Evolutionary conservation across 2,888 invertebrate genomes (phyloP).

Genomic region (Eurytoma adleriae): DNA sequence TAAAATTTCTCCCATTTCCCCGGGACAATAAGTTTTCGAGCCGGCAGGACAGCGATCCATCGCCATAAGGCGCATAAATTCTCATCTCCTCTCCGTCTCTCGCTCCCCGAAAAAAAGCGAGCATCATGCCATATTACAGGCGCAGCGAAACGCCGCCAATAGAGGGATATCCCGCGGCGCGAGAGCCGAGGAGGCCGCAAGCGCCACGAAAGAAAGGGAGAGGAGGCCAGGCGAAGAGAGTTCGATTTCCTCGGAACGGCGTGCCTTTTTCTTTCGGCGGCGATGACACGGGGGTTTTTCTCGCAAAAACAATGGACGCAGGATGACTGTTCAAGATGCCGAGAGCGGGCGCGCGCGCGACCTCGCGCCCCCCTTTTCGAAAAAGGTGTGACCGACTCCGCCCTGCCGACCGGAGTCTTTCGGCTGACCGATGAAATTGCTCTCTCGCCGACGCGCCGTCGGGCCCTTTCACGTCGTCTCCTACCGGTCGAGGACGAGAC

Average conservation of each 20-base stretch:
- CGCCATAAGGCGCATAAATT: conserved; percentile 36
- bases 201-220: conserved; percentile 60
- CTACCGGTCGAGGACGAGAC: not conserved
- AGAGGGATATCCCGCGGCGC: conserved; percentile 51
- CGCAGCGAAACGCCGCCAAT: conserved; percentile 45
- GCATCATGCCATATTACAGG: conserved; percentile 35
- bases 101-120: conserved; percentile 43
- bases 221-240: conserved; percentile 32
- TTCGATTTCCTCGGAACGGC: conserved; percentile 36
- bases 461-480: conserved; percentile 11
- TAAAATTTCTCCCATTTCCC: conserved; percentile 36
- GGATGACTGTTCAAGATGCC: conserved; percentile 66
- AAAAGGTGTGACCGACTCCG: conserved; percentile 73
- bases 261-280: conserved; percentile 51
- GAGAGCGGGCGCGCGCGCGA: conserved; percentile 38
- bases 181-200: conserved; percentile 16
- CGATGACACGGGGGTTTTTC: conserved; percentile 69
- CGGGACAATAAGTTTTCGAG: conserved; percentile 1
- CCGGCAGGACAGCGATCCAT: not conserved
- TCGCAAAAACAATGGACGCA: conserved; percentile 70
- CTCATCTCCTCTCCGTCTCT: too few species aligned
- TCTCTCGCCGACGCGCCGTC: conserved; percentile 1
- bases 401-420: conserved; percentile 58
- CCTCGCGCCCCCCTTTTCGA: conserved; percentile 63
- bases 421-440: conserved; percentile 1